Conservation (phyloP, 2,797 vertebrate species). For the Perodicticus potto region DNA sequence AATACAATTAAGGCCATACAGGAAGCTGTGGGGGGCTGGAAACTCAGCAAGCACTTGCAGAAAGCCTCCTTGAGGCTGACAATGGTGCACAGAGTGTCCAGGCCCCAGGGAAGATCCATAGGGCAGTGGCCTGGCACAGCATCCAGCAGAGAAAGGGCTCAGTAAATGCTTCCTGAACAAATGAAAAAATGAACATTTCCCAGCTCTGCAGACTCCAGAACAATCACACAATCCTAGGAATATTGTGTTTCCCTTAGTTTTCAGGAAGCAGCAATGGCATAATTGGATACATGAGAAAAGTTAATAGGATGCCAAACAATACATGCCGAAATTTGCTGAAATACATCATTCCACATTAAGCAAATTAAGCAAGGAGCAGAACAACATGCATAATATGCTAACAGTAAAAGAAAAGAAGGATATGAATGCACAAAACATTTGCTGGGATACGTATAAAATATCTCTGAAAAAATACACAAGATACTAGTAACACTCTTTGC, state of each 20-base stretch:
- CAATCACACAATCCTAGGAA: background rate
- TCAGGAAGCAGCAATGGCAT: background rate
- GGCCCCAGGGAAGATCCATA: background rate
- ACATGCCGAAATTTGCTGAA: background rate
- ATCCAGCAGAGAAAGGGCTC: background rate
- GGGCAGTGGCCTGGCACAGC: background rate
- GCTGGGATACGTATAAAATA: background rate
- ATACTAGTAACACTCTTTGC: background rate
- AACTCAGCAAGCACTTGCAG: background rate
- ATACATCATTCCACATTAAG: background rate
- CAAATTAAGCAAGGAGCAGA: background rate
- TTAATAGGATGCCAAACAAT: background rate
- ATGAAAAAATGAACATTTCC: background rate
- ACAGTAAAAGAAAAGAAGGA: background rate
- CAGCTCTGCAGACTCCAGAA: background rate
- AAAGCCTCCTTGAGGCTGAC: background rate
- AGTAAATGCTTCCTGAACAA: background rate
- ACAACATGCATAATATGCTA: background rate
- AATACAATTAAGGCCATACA: background rate
- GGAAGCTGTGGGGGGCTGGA: background rate
- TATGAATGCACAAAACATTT: background rate
- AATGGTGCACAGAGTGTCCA: too few relatives aligned
- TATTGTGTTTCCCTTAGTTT: background rate
- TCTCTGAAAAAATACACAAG: background rate
- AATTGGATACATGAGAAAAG: background rate